Evolutionary conservation across 2,888 invertebrate genomes (phyloP).

Genomic region (Hypena proboscidalis): DNA sequence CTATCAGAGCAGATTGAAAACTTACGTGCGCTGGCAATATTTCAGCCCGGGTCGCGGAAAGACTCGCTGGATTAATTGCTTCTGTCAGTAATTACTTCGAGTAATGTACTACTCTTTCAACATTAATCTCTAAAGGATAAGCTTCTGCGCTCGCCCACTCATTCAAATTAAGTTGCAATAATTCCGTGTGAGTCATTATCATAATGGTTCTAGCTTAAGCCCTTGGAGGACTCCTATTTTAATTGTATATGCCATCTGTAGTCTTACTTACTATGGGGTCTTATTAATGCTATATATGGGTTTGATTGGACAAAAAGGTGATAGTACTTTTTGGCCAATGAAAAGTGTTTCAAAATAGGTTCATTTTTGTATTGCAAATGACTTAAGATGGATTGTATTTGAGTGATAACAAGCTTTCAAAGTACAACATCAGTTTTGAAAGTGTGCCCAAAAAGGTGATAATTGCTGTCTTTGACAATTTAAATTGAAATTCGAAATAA

Average conservation of each 20-base stretch:
- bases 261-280: too few species aligned
- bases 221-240: constrained; percentile 25
- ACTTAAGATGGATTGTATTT: too few species aligned
- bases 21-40: constrained; percentile 34
- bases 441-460: too few species aligned
- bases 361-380: too few species aligned
- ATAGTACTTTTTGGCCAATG: too few species aligned
- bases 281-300: too few species aligned
- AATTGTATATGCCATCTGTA: constrained; percentile 13
- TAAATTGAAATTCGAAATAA: constrained; percentile 11
- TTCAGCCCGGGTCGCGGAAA: constrained; percentile 39
- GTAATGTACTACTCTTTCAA: constrained; percentile 50
- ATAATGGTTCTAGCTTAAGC: constrained; percentile 31
- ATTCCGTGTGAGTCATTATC: constrained; percentile 37
- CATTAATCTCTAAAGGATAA: constrained; percentile 50
- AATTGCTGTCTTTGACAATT: too few species aligned
- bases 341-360: too few species aligned
- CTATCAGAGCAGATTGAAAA: constrained; percentile 34
- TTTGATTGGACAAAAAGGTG: too few species aligned
- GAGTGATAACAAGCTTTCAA: too few species aligned
- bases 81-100: constrained; percentile 50
- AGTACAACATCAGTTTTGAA: too few species aligned
- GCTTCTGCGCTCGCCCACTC: constrained; percentile 42
- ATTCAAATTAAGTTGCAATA: constrained; percentile 38
- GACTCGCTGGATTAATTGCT: constrained; percentile 48